Evolutionary conservation across 2,797 vertebrate species (phyloP).

Genomic region (Cyclura pinguis): DNA sequence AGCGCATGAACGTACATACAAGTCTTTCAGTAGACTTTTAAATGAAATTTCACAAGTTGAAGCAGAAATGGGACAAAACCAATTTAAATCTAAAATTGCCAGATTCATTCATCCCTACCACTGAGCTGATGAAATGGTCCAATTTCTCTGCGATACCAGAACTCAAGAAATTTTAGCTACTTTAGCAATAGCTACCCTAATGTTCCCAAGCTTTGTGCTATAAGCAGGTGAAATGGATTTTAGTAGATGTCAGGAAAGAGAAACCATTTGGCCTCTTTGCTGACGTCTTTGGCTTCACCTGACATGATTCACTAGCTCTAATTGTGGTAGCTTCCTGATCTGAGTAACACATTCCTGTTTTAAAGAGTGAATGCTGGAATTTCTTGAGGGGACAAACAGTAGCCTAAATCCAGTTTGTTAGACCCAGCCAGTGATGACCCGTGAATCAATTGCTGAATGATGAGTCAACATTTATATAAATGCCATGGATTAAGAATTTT

Average conservation of each 20-base stretch:
- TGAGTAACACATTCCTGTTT: background rate
- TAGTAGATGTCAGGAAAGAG: background rate
- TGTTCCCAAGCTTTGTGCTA: background rate
- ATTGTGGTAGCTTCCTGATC: background rate
- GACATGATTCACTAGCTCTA: background rate
- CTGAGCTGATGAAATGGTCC: background rate
- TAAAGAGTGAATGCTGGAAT: background rate
- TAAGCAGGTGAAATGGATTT: background rate
- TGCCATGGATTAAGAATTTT: too few species aligned
- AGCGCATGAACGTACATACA: background rate
- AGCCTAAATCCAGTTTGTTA: too few species aligned
- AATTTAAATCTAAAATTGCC: background rate
- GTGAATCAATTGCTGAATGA: too few species aligned
- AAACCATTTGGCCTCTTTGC: background rate
- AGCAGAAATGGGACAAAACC: background rate
- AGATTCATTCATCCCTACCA: background rate
- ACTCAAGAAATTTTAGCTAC: background rate
- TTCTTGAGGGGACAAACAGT: too few species aligned
- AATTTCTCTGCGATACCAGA: background rate
- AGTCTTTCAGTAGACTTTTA: background rate
- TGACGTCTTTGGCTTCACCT: background rate
- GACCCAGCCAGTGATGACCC: too few species aligned
- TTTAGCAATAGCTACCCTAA: background rate
- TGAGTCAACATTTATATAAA: too few species aligned
- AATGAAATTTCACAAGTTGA: background rate